Base-by-base conservation (phyloP, 2,113 vertebrate species). In the Coryphaenoides rupestris region DNA sequence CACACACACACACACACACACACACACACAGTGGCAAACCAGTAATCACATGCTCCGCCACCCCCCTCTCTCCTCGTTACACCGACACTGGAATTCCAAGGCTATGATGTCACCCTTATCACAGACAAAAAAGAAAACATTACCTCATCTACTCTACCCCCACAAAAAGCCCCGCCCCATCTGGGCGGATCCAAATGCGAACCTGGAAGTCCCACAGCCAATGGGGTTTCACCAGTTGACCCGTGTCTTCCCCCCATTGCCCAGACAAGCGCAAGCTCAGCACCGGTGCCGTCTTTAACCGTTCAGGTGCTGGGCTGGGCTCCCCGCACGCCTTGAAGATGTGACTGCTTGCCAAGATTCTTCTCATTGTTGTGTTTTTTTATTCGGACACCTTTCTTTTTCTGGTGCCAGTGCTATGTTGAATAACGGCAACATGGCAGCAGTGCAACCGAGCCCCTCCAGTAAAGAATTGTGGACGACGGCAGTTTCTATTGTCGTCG, bases 401-500 rank as follows among this genome's bases (percentile, higher is more conserved):
- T 40, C 16, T 3, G 0, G 24, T 33, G 5, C n/a, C 55, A 58
- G 21, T 12, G 19, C 19, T 23, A 19, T 19, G 69, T 64, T 77
- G 62, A 71, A 70, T 62, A 69, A n/a, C n/a, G n/a, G 67, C 66
- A 49, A 50, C 21, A 12, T 61, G 9, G 19, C 21, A 69, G 75
- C 49, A 21, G 47, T 59, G 69, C n/a, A n/a, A n/a, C 56, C 68
- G 60, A 62, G 57, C 60, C 59, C 13, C 9, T 62, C 12, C 75
- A 76, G 68, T 68, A 28, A 83, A 79, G n/a, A 21, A 64, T 70
- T 58, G 72, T 66, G 71, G 23, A 65, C 1, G 21, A 68, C 73
- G 77, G 81, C 82, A 72, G 65, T 79, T 88, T 83, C 46, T 74
- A 88, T 88, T 90, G 87, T 86, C 61, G 49, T 59, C 16, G 60